Conservation (phyloP, 1,140 invertebrate genomes). For the Uloborus diversus region DNA sequence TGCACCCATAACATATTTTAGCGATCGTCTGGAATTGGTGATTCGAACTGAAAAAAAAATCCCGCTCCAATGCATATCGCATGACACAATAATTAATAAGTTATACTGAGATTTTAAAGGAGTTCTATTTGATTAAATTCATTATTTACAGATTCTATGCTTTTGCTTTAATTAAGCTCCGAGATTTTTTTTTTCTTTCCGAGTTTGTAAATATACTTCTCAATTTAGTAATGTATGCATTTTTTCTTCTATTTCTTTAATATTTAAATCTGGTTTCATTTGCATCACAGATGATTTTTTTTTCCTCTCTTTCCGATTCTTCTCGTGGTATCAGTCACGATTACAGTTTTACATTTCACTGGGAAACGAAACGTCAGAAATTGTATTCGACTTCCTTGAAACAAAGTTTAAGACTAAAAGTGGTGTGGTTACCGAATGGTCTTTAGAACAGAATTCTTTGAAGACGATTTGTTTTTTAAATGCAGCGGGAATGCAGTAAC, state of each 20-base stretch:
- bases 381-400: too few relatives aligned
- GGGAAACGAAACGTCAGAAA: conserved; percentile 48
- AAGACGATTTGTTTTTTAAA: too few relatives aligned
- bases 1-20: too few relatives aligned
- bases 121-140: conserved; percentile 49
- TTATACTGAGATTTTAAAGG: conserved; percentile 44
- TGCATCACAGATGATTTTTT: conserved; percentile 43
- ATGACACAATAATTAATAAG: conserved; percentile 50
- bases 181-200: conserved; percentile 35
- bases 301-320: neutral
- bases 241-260: conserved; percentile 44
- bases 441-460: too few relatives aligned
- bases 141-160: conserved; percentile 49
- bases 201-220: conserved; percentile 40
- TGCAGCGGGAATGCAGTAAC: too few relatives aligned
- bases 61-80: conserved; percentile 36
- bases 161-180: conserved; percentile 34
- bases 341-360: conserved; percentile 21
- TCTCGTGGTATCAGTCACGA: conserved; percentile 46
- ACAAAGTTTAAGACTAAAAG: too few relatives aligned
- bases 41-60: neutral
- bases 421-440: too few relatives aligned
- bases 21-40: too few relatives aligned
- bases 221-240: conserved; percentile 43
- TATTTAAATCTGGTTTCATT: conserved; percentile 54